Evolutionary conservation across 1,140 invertebrate genomes (phyloP), one percentile per base, ranked within the genome.

Genomic region (Trigoniulus corallinus): DNA sequence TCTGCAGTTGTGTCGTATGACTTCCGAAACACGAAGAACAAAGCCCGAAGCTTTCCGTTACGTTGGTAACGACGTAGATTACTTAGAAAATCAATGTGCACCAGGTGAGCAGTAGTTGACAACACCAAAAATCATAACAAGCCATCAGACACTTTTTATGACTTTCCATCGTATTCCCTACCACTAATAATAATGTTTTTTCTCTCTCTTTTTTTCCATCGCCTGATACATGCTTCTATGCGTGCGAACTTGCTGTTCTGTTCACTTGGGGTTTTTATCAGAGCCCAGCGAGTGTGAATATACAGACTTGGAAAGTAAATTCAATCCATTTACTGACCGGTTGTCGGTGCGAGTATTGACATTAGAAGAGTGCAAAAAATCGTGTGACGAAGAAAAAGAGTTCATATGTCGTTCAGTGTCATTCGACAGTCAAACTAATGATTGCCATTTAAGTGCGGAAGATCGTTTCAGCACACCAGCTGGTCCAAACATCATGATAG

Each of bases 41-140:
- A 56, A 61, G 25, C 67, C 70, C 21, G 59, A 63, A 42, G 60
- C 62, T n/a, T 71, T 70, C 54, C 53, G 62, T 26, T 57, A 62
- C 21, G 58, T 60, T 18, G 56, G 59, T 3, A 56, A 63, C 26
- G 65, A 71, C 47, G 60, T 70, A 3, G 70, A 74, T 56, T 74
- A 74, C 55, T 60, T 74, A 56, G 72, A 74, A 58, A 74, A 74
- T 58, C 66, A 71, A 57, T 74, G 72, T 54, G 66, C 69, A 42
- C 60, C 62, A 56, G 64, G 70, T 70, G 59, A 57, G 58, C 49
- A 15, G 15, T 15, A n/a, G n/a, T n/a, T n/a, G n/a, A n/a, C n/a
- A n/a, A n/a, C n/a, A n/a, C n/a, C n/a, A n/a, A n/a, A n/a, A n/a
- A n/a, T n/a, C n/a, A n/a, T n/a, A n/a, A n/a, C n/a, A n/a, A n/a